Evolutionary conservation across 2,888 invertebrate genomes (phyloP).

Genomic region (Caenorhabditis sp.): DNA sequence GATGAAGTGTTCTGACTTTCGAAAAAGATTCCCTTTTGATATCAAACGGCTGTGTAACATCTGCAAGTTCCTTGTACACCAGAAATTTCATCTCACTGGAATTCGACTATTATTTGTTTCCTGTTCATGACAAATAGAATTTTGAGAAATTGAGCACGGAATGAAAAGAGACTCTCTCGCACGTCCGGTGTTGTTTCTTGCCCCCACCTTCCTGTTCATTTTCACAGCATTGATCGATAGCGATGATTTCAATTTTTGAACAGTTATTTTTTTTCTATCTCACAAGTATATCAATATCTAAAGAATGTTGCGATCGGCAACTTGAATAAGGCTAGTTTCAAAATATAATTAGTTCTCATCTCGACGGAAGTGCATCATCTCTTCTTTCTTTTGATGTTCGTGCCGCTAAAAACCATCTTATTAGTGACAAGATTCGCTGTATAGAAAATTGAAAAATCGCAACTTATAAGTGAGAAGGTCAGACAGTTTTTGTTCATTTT

Average conservation of each 20-base stretch:
- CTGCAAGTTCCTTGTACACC: slow-evolving; percentile 1
- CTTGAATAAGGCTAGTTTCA: slow-evolving; percentile 23
- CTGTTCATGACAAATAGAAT: slow-evolving; percentile 3
- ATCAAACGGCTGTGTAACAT: not conserved
- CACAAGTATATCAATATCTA: slow-evolving; percentile 9
- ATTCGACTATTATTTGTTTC: slow-evolving; percentile 21
- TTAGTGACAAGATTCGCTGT: not conserved
- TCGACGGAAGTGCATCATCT: slow-evolving; percentile 42
- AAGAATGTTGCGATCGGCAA: slow-evolving; percentile 23
- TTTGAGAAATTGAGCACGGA: slow-evolving; percentile 18
- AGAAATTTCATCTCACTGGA: slow-evolving; percentile 1
- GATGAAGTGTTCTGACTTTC: slow-evolving; percentile 15
- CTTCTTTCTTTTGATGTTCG: slow-evolving; percentile 53
- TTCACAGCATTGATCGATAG: slow-evolving; percentile 1
- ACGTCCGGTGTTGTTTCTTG: slow-evolving; percentile 23
- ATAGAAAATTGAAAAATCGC: slow-evolving; percentile 14
- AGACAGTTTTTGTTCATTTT: slow-evolving; percentile 18
- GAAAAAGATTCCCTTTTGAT: not conserved
- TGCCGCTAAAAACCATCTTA: slow-evolving; percentile 31
- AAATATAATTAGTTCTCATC: slow-evolving; percentile 50
- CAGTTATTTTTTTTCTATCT: not conserved
- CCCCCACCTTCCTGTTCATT: slow-evolving; percentile 27
- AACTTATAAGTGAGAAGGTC: slow-evolving; percentile 41
- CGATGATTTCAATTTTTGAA: not conserved
- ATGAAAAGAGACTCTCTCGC: not conserved